Evolutionary conservation across 2,797 vertebrate species (phyloP), one percentile per base, ranked within the genome.

Genomic region (Macrochelys suwanniensis): DNA sequence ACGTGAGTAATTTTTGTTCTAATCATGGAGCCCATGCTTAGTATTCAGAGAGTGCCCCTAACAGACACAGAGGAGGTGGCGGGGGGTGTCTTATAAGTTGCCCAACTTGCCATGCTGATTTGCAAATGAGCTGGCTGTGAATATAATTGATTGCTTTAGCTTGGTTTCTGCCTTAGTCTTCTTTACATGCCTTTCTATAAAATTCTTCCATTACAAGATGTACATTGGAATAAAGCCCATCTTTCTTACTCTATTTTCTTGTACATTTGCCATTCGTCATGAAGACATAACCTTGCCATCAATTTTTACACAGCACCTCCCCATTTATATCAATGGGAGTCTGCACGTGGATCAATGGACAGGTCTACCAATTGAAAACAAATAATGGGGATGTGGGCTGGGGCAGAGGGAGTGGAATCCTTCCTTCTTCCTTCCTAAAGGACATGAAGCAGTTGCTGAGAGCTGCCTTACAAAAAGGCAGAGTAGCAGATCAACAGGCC

Each of bases 1-100:
- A 94, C 3, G 0, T 23, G 42, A 95, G 80, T 74, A 42, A 90
- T 85, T 96, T 93, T 81, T 88, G 61, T 28, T 86, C 78, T 96
- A 96, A 97, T 17, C 26, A 96, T 77, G 53, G 74, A 91, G 33
- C 47, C 51, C 26, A 1, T 88, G 37, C 28, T 94, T 96, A 90
- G 82, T 59, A 47, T 76, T 82, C 85, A 90, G 65, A 92, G 65
- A 61, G 88, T 2, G n/a, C 61, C 65, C n/a, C n/a, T 4, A 49
- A 91, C 42, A 61, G 54, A 86, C 47, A 54, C 31, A 15, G 57
- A 68, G 26, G 19, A 23, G 37, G 1, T 21, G 28, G 47, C 9
- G 9, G 4, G 26, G 17, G 51, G 65, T 3, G 11, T 9, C 7
- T 94, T 56, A 3, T 13, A 84, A 83, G 31, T 51, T 82, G 16